phyloP scores from a whole-genome alignment of 2,113 vertebrate genomes.

The Oceanites oceanicus region DNA sequence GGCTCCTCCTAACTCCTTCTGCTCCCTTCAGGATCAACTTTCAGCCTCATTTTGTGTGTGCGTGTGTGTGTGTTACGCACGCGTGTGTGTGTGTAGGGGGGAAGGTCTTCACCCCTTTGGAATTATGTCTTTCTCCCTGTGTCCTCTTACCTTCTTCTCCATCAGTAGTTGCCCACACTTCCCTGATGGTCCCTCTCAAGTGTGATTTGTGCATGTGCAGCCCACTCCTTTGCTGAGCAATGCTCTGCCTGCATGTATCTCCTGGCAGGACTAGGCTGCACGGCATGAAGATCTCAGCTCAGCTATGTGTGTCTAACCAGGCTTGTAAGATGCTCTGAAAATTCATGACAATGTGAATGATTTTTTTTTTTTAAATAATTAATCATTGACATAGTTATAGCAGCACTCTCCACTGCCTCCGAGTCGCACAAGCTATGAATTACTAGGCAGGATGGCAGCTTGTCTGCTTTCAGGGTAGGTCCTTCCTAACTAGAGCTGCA shows the following conservation, averaged over 20 bases:
- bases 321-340: not conserved
- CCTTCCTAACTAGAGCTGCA: not conserved
- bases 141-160: not conserved
- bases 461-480: not conserved
- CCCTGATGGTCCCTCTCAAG: not conserved
- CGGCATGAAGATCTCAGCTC: not conserved
- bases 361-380: not conserved
- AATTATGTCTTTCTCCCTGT: rapidly evolving
- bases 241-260: rapidly evolving
- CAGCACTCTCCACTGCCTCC: not conserved
- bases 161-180: not conserved
- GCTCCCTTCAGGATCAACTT: not conserved
- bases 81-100: too few species aligned
- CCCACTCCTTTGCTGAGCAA: not conserved
- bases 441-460: not conserved
- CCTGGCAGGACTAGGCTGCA: not conserved
- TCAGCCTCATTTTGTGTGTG: not conserved
- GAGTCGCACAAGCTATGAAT: not conserved
- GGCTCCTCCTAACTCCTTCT: not conserved
- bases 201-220: not conserved
- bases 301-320: not conserved
- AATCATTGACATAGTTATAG: rapidly evolving
- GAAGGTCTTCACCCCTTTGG: not conserved
- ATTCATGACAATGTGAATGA: not conserved
- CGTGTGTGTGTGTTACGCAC: not conserved